These are phyloP conservation scores for Andrena minutula DNA, from an alignment of 2,888 invertebrate species.

Conservation along the genomic window DNA sequence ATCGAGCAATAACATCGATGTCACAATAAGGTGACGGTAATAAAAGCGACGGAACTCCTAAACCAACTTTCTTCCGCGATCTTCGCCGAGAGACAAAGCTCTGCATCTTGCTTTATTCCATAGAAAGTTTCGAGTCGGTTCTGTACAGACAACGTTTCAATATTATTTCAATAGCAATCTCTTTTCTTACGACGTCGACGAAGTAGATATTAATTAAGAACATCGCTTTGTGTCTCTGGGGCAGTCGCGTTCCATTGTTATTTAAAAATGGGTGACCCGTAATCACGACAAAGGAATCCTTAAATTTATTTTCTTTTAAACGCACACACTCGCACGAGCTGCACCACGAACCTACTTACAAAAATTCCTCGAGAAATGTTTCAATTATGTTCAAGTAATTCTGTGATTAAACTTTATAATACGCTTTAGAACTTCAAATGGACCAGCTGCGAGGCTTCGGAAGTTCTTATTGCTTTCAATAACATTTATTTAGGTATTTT, in stretches of 20 bases:
- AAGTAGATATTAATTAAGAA: slow-evolving; percentile 30
- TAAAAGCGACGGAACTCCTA: slow-evolving; percentile 12
- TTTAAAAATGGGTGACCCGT: background rate
- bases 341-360: too few species aligned
- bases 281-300: background rate
- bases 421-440: too few species aligned
- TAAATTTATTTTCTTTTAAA: background rate
- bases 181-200: background rate
- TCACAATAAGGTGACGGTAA: slow-evolving; percentile 26
- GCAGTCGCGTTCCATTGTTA: background rate
- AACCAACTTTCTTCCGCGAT: slow-evolving; percentile 8
- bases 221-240: background rate
- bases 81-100: slow-evolving; percentile 21
- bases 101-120: slow-evolving; percentile 20
- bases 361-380: too few species aligned
- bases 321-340: background rate
- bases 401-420: too few species aligned
- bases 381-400: too few species aligned
- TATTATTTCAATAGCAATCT: slow-evolving; percentile 36
- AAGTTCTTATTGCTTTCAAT: too few species aligned
- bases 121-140: slow-evolving; percentile 15
- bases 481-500: too few species aligned
- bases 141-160: slow-evolving; percentile 19
- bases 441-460: too few species aligned
- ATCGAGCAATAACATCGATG: slow-evolving; percentile 27